Evolutionary conservation across 2,113 vertebrate genomes (phyloP).

Genomic region (Oceanites oceanicus): DNA sequence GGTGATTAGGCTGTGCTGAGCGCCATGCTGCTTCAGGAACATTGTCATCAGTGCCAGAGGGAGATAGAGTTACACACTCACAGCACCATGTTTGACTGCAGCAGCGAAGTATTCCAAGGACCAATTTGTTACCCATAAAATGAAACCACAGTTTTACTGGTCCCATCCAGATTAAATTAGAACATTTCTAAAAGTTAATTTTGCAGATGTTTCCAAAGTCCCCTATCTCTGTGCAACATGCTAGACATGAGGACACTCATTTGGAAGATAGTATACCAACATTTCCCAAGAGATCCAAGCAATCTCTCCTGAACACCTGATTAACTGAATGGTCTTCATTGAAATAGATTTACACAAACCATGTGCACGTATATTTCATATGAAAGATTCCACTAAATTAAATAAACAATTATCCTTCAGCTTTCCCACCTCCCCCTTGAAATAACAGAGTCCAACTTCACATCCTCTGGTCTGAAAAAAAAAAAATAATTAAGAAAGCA

Average conservation of each 20-base stretch:
- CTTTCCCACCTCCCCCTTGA: not conserved
- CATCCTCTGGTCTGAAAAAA: not conserved
- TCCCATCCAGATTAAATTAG: not conserved
- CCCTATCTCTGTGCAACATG: not conserved
- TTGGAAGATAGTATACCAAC: not conserved
- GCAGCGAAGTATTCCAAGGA: not conserved
- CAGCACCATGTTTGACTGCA: not conserved
- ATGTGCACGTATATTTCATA: fast-evolving
- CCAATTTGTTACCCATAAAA: conserved; percentile 26
- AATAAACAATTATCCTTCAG: not conserved
- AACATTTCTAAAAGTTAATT: not conserved
- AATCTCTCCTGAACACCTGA: not conserved
- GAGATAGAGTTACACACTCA: not conserved
- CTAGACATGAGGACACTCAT: not conserved
- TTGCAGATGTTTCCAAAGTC: not conserved
- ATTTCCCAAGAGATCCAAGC: not conserved
- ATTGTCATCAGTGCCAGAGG: not conserved
- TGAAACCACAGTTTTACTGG: conserved; percentile 8
- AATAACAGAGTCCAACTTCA: conserved; percentile 4
- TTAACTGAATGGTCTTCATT: not conserved
- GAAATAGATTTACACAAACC: not conserved
- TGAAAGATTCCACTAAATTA: not conserved
- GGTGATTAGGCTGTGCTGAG: not conserved
- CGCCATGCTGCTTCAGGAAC: not conserved
- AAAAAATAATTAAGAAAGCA: not conserved